A percentile compares a stretch with the other conserved stretches of the same genome.
These are phyloP conservation scores for Zhuqinia jingwanae DNA, from an alignment of 2,888 invertebrate species.

Conservation along the genomic window DNA sequence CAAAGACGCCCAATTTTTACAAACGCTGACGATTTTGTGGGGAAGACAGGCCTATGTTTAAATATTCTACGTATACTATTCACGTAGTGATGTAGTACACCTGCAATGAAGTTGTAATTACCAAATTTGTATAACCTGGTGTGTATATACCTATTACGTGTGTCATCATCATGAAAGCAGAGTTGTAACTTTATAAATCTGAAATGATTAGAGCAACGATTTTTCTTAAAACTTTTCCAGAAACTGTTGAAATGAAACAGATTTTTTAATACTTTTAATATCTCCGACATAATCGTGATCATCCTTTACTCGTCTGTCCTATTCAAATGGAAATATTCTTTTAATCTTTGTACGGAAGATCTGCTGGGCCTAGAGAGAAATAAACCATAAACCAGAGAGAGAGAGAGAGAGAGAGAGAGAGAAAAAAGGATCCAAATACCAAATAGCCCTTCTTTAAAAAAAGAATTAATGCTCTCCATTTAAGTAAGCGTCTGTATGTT, in stretches of 20 bases:
- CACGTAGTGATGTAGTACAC: too few species aligned
- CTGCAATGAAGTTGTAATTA: too few species aligned
- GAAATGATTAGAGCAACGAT: too few species aligned
- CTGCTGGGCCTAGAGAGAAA: neutral
- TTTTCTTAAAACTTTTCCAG: too few species aligned
- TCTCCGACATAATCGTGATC: neutral
- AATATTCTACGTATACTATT: too few species aligned
- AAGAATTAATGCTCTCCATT: neutral
- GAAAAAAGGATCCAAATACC: neutral
- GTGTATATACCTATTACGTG: too few species aligned
- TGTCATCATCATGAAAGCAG: too few species aligned
- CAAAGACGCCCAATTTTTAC: too few species aligned
- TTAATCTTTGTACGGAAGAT: neutral
- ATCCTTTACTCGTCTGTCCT: conserved; percentile 15
- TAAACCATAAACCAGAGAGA: conserved; percentile 4
- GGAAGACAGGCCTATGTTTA: too few species aligned
- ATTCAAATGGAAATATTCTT: conserved; percentile 13
- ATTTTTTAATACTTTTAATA: neutral
- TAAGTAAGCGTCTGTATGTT: neutral
- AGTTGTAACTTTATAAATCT: too few species aligned
- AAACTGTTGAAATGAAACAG: conserved; percentile 40
- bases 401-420: neutral
- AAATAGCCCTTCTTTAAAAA: neutral
- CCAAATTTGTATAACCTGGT: too few species aligned
- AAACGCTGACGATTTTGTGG: too few species aligned